These are phyloP conservation scores for Ascidia mentula DNA, from an alignment of 23 tunicate species.

Conservation along the genomic window DNA sequence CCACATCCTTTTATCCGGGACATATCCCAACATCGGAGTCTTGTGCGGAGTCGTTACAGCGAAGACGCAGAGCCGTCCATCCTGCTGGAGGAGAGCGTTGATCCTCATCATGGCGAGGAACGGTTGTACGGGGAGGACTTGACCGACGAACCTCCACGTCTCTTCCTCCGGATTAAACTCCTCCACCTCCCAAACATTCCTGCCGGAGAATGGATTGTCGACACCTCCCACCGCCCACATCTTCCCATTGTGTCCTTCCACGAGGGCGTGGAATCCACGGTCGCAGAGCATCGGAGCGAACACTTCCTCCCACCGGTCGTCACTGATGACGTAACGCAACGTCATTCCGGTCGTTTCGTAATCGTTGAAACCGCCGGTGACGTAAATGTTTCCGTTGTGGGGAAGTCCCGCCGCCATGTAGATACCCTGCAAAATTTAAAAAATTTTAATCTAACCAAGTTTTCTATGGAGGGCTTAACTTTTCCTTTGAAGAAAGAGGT, in stretches of 20 bases:
- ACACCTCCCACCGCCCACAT: slow-evolving; percentile 89
- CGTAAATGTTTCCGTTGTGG: slow-evolving; percentile 38
- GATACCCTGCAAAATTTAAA: slow-evolving; percentile 41
- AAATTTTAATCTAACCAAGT: no score
- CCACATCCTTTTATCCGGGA: slow-evolving; percentile 50
- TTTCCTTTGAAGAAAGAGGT: not conserved
- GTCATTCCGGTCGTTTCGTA: slow-evolving; percentile 55
- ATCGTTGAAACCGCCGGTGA: slow-evolving; percentile 76
- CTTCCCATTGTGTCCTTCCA: slow-evolving; percentile 53
- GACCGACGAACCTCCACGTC: slow-evolving; percentile 76
- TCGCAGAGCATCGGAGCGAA: slow-evolving; percentile 45
- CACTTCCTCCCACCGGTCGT: slow-evolving; percentile 46
- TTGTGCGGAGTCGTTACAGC: slow-evolving; percentile 64
- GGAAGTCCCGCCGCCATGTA: slow-evolving; percentile 87
- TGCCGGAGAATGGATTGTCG: slow-evolving; percentile 85
- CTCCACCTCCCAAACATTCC: slow-evolving; percentile 94
- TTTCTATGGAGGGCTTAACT: no score
- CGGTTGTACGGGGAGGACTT: slow-evolving; percentile 74
- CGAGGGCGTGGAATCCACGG: slow-evolving; percentile 87
- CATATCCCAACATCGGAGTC: slow-evolving; percentile 44
- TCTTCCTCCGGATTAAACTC: slow-evolving; percentile 38
- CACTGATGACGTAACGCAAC: slow-evolving; percentile 37
- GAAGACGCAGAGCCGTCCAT: slow-evolving; percentile 48
- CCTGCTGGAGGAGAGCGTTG: slow-evolving; percentile 41
- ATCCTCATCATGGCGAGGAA: slow-evolving; percentile 59